phyloP scores from a whole-genome alignment of 2,113 vertebrate species.

The Apistogramma diplotaenia region DNA sequence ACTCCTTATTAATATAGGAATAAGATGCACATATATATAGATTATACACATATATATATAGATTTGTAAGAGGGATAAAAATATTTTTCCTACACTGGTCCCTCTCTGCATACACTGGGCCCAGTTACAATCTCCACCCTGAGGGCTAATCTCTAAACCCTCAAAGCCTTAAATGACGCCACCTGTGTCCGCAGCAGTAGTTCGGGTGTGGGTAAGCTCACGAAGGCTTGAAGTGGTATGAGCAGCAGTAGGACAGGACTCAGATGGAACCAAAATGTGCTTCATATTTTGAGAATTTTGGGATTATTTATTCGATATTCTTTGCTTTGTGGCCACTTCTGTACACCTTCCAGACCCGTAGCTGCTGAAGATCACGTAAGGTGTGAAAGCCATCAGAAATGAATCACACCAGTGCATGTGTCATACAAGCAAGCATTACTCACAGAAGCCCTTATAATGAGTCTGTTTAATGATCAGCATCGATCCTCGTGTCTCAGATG shows the following conservation, averaged over 20 bases:
- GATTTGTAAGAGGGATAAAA: neutral
- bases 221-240: neutral
- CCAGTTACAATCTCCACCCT: neutral
- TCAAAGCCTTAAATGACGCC: neutral
- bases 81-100: neutral
- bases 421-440: slow-evolving; percentile 21
- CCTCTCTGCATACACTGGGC: rapidly evolving
- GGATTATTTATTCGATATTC: neutral
- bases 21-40: neutral
- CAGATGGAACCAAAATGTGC: neutral
- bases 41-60: neutral
- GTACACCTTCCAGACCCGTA: neutral
- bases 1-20: neutral
- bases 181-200: neutral
- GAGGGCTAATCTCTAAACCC: neutral
- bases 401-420: neutral
- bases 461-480: slow-evolving; percentile 16
- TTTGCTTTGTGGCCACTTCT: neutral
- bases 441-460: slow-evolving; percentile 23
- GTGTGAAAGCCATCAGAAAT: slow-evolving; percentile 16
- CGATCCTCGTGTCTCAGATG: neutral
- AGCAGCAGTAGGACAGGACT: neutral
- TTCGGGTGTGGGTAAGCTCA: neutral
- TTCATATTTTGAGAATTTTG: neutral
- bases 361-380: neutral